Evolutionary conservation across 2,888 invertebrate genomes (phyloP).

Genomic region (Lissocephala sabroskyi): DNA sequence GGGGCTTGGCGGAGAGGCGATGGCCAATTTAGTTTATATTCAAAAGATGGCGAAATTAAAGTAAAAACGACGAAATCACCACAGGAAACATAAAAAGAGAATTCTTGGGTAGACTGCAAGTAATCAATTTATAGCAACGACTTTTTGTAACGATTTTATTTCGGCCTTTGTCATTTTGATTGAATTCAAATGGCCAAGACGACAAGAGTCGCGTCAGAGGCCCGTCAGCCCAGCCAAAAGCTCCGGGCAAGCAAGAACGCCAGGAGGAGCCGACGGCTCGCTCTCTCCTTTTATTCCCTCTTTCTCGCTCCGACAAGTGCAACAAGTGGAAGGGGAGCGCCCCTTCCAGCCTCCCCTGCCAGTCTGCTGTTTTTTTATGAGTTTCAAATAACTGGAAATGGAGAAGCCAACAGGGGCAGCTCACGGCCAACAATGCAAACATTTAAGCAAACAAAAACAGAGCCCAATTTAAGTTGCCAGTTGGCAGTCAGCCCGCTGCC

Average conservation of each 20-base stretch:
- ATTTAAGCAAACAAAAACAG: constrained; percentile 5
- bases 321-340: constrained; percentile 26
- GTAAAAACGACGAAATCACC: constrained; percentile 41
- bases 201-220: too few relatives aligned
- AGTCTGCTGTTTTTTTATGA: too few relatives aligned
- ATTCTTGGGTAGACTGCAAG: constrained; percentile 24
- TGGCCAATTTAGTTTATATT: too few relatives aligned
- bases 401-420: background rate
- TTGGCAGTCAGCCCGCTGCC: too few relatives aligned
- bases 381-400: too few relatives aligned
- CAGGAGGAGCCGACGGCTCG: constrained; percentile 60
- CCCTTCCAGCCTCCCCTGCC: background rate
- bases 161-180: constrained; percentile 58
- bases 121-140: constrained; percentile 56
- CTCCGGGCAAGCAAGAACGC: constrained; percentile 45
- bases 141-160: constrained; percentile 25
- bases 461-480: constrained; percentile 58
- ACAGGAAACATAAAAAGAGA: constrained; percentile 63
- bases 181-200: constrained; percentile 68
- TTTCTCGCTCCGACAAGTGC: constrained; percentile 37
- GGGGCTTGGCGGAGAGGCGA: too few relatives aligned
- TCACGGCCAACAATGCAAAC: constrained; percentile 6
- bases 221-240: too few relatives aligned
- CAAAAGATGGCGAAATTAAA: constrained; percentile 59
- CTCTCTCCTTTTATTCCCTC: background rate